A percentile compares a stretch with the other conserved stretches of the same genome.
Conservation (phyloP, 2,113 vertebrate genomes). For the Chrysochloris asiatica region DNA sequence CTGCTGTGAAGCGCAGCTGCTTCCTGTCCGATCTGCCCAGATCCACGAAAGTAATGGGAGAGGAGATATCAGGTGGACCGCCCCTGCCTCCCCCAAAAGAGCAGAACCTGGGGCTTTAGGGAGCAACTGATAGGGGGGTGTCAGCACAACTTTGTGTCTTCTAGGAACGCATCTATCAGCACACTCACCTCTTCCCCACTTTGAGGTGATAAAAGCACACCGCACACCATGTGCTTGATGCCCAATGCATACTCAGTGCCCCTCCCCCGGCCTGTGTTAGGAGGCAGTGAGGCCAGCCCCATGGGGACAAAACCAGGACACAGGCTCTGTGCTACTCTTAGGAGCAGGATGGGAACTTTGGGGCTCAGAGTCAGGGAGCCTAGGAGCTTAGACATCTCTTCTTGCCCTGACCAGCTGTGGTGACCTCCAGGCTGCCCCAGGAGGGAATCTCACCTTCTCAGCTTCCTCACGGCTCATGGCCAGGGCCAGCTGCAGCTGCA, state of each 20-base stretch:
- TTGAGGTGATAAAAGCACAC: rapidly evolving
- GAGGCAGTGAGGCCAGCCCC: background rate
- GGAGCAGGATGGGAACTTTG: background rate
- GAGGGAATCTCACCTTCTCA: conserved; percentile 89
- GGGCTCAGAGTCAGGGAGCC: background rate
- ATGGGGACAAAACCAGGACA: background rate
- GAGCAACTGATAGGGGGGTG: background rate
- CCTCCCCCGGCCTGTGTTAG: background rate
- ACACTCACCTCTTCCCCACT: background rate
- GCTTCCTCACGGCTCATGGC: conserved; percentile 97
- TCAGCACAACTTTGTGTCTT: background rate
- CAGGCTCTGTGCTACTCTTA: background rate
- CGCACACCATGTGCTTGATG: background rate
- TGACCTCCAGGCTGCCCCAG: background rate
- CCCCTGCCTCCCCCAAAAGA: background rate
- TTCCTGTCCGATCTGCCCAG: background rate
- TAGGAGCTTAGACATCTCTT: background rate
- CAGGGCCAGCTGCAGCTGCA: conserved; percentile 96
- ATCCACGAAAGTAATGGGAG: background rate
- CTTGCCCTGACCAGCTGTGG: background rate
- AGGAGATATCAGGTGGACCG: background rate
- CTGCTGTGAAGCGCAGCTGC: background rate
- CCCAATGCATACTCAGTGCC: background rate
- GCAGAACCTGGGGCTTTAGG: background rate
- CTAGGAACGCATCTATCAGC: background rate